phyloP scores from a whole-genome alignment of 2,888 invertebrate genomes.

The Achlya flavicornis region DNA sequence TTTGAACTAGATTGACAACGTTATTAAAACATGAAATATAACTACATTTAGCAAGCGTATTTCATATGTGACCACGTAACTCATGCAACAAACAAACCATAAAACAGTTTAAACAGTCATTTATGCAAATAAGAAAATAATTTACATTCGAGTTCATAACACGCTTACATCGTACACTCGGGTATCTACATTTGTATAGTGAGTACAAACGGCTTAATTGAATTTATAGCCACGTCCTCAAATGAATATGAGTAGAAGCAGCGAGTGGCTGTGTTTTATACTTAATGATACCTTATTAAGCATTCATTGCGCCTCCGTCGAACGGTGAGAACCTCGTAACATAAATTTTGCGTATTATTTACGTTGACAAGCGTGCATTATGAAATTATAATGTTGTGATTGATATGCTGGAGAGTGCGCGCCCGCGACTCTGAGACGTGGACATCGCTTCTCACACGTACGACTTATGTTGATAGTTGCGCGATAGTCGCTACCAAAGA shows the following conservation, averaged over 20 bases:
- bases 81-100: slow-evolving; percentile 52
- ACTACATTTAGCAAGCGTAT: background rate
- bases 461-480: slow-evolving; percentile 29
- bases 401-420: slow-evolving; percentile 66
- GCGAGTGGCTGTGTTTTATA: slow-evolving; percentile 52
- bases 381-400: slow-evolving; percentile 80
- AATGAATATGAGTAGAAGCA: slow-evolving; percentile 74
- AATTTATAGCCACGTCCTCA: slow-evolving; percentile 80
- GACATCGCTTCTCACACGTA: slow-evolving; percentile 53
- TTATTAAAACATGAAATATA: background rate
- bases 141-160: slow-evolving; percentile 65
- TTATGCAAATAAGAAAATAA: slow-evolving; percentile 70
- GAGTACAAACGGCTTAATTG: slow-evolving; percentile 70
- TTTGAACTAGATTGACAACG: background rate
- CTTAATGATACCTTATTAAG: slow-evolving; percentile 67
- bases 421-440: slow-evolving; percentile 63
- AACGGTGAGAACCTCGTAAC: slow-evolving; percentile 83
- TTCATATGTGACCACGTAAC: slow-evolving; percentile 29
- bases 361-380: slow-evolving; percentile 80
- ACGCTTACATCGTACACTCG: slow-evolving; percentile 53
- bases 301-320: slow-evolving; percentile 69
- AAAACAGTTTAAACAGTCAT: slow-evolving; percentile 61
- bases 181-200: slow-evolving; percentile 21
- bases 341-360: slow-evolving; percentile 84
- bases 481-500: slow-evolving; percentile 27